Percentiles rank a stretch among this genome's conserved stretches.
These are phyloP conservation scores for Mandrillus leucophaeus DNA, from an alignment of 2,113 vertebrate species.

Conservation along the genomic window DNA sequence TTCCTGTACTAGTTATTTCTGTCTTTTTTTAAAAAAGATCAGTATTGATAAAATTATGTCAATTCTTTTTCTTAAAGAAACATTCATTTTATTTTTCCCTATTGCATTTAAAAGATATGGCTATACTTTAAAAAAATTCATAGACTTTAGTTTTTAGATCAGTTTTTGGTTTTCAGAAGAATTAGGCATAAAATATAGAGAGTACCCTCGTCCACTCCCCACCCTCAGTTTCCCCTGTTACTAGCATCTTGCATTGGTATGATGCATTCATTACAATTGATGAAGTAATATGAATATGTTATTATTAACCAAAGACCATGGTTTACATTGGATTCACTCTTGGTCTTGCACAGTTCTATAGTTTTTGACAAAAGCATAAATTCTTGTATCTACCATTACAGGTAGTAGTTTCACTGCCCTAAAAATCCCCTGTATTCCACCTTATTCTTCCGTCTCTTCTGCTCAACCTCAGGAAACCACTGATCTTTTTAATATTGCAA, in stretches of 20 bases:
- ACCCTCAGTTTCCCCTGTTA: not conserved
- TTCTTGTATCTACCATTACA: not conserved
- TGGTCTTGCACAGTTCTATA: not conserved
- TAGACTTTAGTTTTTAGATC: not conserved
- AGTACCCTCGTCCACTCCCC: not conserved
- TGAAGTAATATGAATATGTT: not conserved
- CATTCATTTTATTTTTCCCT: slow-evolving; percentile 10
- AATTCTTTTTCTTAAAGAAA: not conserved
- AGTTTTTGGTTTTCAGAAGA: not conserved
- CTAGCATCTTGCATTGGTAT: not conserved
- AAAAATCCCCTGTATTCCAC: not conserved
- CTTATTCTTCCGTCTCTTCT: not conserved
- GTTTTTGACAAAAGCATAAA: not conserved
- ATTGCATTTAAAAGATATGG: not conserved
- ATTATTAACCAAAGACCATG: not conserved
- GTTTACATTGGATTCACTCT: not conserved
- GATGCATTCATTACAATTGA: not conserved
- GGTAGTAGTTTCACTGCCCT: not conserved
- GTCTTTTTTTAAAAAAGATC: not conserved
- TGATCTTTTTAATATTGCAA: not conserved
- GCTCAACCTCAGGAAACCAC: not conserved
- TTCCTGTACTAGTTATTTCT: not conserved
- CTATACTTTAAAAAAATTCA: not conserved
- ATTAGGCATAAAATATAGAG: not conserved
- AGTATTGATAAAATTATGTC: not conserved